These are phyloP conservation scores for Saccostrea echinata DNA, from an alignment of 1,140 invertebrate genomes.

Conservation along the genomic window DNA sequence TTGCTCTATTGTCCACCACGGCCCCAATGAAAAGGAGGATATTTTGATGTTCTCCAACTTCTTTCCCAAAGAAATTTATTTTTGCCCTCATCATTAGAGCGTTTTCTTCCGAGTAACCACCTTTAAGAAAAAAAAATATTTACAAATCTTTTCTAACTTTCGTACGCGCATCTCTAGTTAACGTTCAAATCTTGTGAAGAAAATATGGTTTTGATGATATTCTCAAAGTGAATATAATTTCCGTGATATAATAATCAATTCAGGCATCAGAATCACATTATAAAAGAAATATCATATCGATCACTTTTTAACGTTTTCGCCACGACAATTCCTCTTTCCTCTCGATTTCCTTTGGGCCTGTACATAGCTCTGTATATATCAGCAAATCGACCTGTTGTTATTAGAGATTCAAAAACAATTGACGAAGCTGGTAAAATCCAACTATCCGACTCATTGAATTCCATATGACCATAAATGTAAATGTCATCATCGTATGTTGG, in stretches of 20 bases:
- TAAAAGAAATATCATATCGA: too few relatives aligned
- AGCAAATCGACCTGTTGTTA: conserved; percentile 53
- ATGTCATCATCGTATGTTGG: conserved; percentile 44
- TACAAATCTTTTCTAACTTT: too few relatives aligned
- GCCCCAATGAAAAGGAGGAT: conserved; percentile 64
- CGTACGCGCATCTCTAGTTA: too few relatives aligned
- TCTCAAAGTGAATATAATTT: too few relatives aligned
- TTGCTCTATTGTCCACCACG: conserved; percentile 51
- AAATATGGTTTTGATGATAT: too few relatives aligned
- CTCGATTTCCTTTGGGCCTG: conserved; percentile 39
- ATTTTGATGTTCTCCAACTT: conserved; percentile 62
- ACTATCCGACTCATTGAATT: conserved; percentile 28
- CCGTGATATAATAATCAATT: too few relatives aligned
- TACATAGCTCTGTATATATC: conserved; percentile 52
- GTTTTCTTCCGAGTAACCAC: conserved; percentile 53
- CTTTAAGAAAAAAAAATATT: too few relatives aligned
- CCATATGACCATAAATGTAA: conserved; percentile 53
- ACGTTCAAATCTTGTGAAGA: too few relatives aligned
- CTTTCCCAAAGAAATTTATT: conserved; percentile 63
- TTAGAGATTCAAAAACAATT: conserved; percentile 41
- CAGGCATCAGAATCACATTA: too few relatives aligned
- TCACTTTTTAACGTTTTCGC: conserved; percentile 48
- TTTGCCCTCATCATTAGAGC: conserved; percentile 66
- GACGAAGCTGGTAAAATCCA: conserved; percentile 39
- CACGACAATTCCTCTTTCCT: conserved; percentile 38